phyloP scores from a whole-genome alignment of 1,140 invertebrate genomes.

The Paracyclopina nana region DNA sequence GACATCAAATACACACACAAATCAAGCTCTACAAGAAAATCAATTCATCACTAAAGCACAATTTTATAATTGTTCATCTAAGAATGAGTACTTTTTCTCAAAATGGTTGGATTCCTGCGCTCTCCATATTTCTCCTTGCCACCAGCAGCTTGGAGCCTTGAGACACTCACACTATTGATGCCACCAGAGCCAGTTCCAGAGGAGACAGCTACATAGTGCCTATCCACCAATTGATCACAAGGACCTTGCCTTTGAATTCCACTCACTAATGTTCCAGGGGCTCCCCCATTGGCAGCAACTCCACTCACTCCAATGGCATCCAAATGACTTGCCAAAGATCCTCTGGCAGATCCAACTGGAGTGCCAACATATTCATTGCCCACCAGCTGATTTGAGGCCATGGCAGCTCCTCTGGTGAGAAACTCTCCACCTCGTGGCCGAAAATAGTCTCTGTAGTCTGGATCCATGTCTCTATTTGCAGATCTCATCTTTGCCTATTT shows the following conservation, averaged over 20 bases:
- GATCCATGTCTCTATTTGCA: conserved; percentile 11
- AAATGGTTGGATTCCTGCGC: conserved; percentile 14
- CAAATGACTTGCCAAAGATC: conserved; percentile 1
- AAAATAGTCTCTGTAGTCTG: conserved; percentile 15
- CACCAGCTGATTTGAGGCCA: not conserved
- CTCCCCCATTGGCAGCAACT: too few relatives aligned
- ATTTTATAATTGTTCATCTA: not conserved
- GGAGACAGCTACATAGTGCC: too few relatives aligned
- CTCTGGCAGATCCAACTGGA: not conserved
- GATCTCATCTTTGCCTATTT: conserved; percentile 8
- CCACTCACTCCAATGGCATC: not conserved
- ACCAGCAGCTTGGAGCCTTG: too few relatives aligned
- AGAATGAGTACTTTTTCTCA: conserved; percentile 10
- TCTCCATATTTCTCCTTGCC: too few relatives aligned
- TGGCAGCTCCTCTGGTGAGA: conserved; percentile 11
- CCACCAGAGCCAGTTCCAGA: too few relatives aligned
- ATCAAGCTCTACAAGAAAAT: conserved; percentile 20
- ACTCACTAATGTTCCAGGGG: too few relatives aligned
- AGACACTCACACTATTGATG: too few relatives aligned
- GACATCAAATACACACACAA: conserved; percentile 38
- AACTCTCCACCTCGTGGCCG: conserved; percentile 11
- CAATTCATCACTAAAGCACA: not conserved
- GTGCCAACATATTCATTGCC: not conserved
- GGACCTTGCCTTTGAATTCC: too few relatives aligned
- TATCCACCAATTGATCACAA: too few relatives aligned